Conservation (phyloP, 2,797 vertebrate species). For the Glossophaga mutica region DNA sequence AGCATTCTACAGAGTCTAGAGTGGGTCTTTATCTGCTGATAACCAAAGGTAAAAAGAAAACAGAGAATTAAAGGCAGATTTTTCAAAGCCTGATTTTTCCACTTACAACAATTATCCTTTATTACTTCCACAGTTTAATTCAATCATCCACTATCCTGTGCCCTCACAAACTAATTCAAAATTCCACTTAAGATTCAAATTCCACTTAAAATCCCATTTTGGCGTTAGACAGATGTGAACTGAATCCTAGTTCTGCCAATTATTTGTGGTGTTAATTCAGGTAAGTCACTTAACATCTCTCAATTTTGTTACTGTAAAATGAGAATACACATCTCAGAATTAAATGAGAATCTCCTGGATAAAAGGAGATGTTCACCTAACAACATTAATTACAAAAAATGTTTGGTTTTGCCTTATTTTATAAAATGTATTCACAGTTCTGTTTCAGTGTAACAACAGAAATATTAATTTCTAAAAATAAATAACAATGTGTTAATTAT, state of each 20-base stretch:
- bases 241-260: background rate
- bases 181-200: background rate
- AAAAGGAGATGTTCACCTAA: background rate
- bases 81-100: constrained; percentile 36
- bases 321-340: background rate
- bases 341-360: background rate
- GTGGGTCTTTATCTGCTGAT: background rate
- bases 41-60: constrained; percentile 54
- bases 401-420: constrained; percentile 15
- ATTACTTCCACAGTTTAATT: background rate
- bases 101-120: constrained; percentile 17
- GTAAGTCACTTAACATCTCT: background rate
- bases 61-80: background rate
- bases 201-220: background rate
- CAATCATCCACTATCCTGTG: background rate
- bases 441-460: constrained; percentile 6
- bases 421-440: constrained; percentile 13
- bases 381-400: constrained; percentile 43
- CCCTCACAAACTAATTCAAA: background rate
- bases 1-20: background rate
- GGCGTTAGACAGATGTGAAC: background rate
- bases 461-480: constrained; percentile 28
- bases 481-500: background rate
- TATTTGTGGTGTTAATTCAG: background rate
- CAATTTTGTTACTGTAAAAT: constrained; percentile 49